Evolutionary conservation across 2,888 invertebrate species (phyloP), one percentile per base, ranked within the genome.

Genomic region (Metellina segmentata): DNA sequence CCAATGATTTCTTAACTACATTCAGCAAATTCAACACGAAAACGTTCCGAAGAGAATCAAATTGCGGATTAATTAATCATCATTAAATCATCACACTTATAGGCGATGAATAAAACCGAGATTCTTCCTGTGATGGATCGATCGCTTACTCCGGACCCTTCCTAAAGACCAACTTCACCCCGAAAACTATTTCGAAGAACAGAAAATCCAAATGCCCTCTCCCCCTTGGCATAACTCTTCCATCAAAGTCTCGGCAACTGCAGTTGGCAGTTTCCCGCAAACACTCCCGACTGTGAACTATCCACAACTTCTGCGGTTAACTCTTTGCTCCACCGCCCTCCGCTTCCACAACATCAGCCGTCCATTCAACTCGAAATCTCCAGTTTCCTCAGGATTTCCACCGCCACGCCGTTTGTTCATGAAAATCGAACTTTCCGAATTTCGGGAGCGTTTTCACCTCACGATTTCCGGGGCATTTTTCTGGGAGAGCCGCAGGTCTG

Each of bases 391-490:
- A 34, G 34, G 20, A 61, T 61, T 81, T 61, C 61, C 52, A 61
- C 34, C 34, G n/a, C 61, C 53, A 34, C 53, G 61, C 61, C 81
- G 81, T 81, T 81, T 81, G 61, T 61, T 81, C 81, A 13, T 7
- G 75, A 85, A 34, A 85, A 85, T 85, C 85, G 85, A 85, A 85
- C 82, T 82, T 34, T 85, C 75, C 85, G 75, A 85, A 85, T 61
- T 85, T 75, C 61, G 69, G 48, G 74, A 78, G 77, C 85, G 61
- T 74, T 78, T 70, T 77, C 77, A 70, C 70, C 51, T 71, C 71
- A 77, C 71, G 49, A 19, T 86, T 69, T 78, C 19, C 70, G 48
- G 85, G 48, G 78, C 20, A n/a, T 48, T 61, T 19, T 69, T 78
- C 78, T 8, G 6, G 16, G 53, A 20, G 52, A 34, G 48, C 85